Conservation (phyloP, 2,797 vertebrate genomes). For the Heterohyrax brucei region DNA sequence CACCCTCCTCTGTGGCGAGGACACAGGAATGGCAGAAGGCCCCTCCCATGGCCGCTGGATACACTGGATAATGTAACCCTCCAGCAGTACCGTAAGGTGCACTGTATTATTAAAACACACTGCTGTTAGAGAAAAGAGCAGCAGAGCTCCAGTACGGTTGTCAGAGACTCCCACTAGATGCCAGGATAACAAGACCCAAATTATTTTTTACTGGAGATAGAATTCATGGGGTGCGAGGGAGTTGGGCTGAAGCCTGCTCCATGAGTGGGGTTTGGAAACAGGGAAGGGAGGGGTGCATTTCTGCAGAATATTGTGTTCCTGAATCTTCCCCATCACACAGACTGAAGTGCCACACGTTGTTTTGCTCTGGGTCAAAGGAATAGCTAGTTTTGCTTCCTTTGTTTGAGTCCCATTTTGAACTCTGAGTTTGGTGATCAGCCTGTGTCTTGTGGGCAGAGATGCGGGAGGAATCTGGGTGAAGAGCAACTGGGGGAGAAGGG, state of each 20-base stretch:
- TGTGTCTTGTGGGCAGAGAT: neutral
- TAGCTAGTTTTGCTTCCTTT: neutral
- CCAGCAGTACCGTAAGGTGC: conserved; percentile 72
- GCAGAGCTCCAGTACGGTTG: neutral
- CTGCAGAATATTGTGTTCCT: neutral
- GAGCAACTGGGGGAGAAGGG: neutral
- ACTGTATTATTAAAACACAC: conserved; percentile 78
- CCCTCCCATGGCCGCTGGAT: conserved; percentile 43
- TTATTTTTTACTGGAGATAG: conserved; percentile 37
- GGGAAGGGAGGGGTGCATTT: neutral
- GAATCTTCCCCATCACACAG: neutral
- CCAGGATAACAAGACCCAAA: conserved; percentile 75
- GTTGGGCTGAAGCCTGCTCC: neutral
- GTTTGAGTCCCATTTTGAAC: neutral
- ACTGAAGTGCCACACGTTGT: fast-evolving
- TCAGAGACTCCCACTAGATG: conserved; percentile 76
- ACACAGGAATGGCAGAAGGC: conserved; percentile 71
- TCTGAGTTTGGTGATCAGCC: neutral
- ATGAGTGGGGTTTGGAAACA: neutral
- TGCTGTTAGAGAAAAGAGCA: neutral
- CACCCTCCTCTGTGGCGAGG: conserved; percentile 57
- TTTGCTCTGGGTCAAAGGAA: neutral
- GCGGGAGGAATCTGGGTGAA: fast-evolving
- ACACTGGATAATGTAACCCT: conserved; percentile 44
- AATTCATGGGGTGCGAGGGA: neutral